Percentiles rank a stretch among this genome's conserved stretches.
Conservation (phyloP, 2,113 vertebrate genomes). For the Hydrolagus affinis region DNA sequence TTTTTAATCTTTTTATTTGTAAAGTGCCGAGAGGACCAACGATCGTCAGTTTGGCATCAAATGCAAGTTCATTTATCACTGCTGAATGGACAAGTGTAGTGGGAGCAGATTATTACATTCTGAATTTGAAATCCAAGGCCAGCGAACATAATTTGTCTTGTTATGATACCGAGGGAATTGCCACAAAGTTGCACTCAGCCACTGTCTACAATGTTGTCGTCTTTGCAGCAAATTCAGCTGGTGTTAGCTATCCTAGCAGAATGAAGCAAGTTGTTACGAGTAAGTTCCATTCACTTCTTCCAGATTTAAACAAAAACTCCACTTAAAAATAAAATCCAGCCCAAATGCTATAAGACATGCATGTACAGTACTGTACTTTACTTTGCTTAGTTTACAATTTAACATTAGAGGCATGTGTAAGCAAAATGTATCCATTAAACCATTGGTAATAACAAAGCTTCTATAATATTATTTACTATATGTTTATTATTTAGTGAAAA, state of each 20-base stretch:
- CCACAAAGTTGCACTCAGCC: constrained; percentile 43
- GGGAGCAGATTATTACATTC: constrained; percentile 45
- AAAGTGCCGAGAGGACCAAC: constrained; percentile 3
- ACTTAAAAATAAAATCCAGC: not conserved
- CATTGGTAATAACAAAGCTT: not conserved
- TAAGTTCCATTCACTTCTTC: constrained; percentile 42
- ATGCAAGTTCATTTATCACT: constrained; percentile 47
- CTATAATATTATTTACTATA: too few species aligned
- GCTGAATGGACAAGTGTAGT: constrained; percentile 46
- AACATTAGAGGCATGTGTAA: not conserved
- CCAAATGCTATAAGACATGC: not conserved
- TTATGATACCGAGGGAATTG: constrained; percentile 34
- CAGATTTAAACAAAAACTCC: not conserved
- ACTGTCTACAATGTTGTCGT: constrained; percentile 52
- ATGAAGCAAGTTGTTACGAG: constrained; percentile 52
- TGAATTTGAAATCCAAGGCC: constrained; percentile 40
- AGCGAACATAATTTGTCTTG: constrained; percentile 38
- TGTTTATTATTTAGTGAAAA: too few species aligned
- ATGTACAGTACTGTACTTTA: not conserved
- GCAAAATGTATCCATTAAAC: too few species aligned
- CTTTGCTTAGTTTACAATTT: not conserved
- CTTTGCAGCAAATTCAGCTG: constrained; percentile 50
- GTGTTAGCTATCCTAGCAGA: constrained; percentile 47
- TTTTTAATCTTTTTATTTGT: not conserved
- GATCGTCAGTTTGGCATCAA: not conserved